Evolutionary conservation across 2,797 vertebrate genomes (phyloP).

Genomic region (Neopelma chrysocephalum): DNA sequence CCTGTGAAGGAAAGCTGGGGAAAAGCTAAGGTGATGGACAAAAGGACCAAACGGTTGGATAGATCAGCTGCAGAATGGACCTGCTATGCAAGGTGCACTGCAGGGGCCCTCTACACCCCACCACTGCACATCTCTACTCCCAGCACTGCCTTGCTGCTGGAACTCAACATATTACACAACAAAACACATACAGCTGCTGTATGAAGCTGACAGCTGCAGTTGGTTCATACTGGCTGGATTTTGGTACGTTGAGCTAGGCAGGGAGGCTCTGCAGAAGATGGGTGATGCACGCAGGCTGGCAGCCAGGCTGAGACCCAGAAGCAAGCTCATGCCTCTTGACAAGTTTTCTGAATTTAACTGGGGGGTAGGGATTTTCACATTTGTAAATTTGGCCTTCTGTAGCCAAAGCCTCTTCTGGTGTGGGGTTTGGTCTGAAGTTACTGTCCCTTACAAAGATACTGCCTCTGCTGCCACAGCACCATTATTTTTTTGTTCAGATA

Average conservation of each 20-base stretch:
- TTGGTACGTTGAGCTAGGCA: background rate
- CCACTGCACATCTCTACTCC: background rate
- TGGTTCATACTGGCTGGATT: background rate
- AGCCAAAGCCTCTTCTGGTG: background rate
- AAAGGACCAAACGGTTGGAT: background rate
- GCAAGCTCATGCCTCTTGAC: fast-evolving
- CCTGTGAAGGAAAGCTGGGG: background rate
- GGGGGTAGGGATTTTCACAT: background rate
- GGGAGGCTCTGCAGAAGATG: background rate
- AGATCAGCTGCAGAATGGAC: background rate
- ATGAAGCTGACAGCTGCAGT: fast-evolving
- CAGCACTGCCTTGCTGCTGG: background rate
- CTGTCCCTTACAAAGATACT: background rate
- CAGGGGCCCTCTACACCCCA: fast-evolving
- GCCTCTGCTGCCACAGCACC: background rate
- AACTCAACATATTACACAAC: background rate
- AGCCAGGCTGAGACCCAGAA: background rate
- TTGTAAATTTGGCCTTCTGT: background rate
- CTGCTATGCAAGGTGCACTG: background rate
- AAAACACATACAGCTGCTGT: background rate
- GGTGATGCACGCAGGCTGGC: background rate
- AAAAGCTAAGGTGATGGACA: background rate
- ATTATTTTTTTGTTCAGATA: background rate
- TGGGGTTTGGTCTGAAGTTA: background rate
- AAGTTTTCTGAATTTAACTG: background rate